These are phyloP conservation scores for Hirudo medicinalis DNA, from an alignment of 1,140 invertebrate species.

Conservation along the genomic window DNA sequence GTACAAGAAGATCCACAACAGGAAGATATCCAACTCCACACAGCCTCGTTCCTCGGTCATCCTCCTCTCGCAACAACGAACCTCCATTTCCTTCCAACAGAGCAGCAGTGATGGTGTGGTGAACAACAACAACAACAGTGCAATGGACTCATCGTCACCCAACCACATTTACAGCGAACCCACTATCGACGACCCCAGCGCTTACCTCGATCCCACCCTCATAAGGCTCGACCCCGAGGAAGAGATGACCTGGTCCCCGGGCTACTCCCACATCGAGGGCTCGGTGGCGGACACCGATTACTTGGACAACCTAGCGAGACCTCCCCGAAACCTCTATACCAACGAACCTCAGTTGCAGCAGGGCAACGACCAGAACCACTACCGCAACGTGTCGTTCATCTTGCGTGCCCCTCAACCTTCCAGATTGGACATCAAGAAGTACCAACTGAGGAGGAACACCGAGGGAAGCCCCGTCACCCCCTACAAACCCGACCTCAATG, in stretches of 20 bases:
- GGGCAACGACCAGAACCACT: too few relatives aligned
- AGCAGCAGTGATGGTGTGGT: neutral
- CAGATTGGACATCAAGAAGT: too few relatives aligned
- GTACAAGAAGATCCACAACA: too few relatives aligned
- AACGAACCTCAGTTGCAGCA: too few relatives aligned
- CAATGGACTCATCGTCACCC: neutral
- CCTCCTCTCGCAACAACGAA: neutral
- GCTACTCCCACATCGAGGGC: conserved; percentile 9
- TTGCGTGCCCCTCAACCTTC: too few relatives aligned
- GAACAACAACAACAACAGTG: neutral
- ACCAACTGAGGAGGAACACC: too few relatives aligned
- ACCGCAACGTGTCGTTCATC: too few relatives aligned
- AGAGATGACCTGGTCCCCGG: neutral
- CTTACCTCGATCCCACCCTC: conserved; percentile 13
- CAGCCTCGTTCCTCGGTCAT: neutral
- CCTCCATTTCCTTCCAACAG: neutral
- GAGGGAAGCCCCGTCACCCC: too few relatives aligned
- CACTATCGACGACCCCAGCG: neutral
- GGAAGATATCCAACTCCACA: too few relatives aligned
- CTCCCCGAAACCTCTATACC: neutral
- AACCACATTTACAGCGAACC: conserved; percentile 17
- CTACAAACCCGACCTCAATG: too few relatives aligned
- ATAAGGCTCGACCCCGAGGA: conserved; percentile 6
- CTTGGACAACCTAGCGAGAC: neutral
- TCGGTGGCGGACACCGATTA: conserved; percentile 16